Percentiles rank a stretch among this genome's conserved stretches.
These are phyloP conservation scores for Mya arenaria DNA, from an alignment of 1,140 invertebrate species.

Conservation along the genomic window DNA sequence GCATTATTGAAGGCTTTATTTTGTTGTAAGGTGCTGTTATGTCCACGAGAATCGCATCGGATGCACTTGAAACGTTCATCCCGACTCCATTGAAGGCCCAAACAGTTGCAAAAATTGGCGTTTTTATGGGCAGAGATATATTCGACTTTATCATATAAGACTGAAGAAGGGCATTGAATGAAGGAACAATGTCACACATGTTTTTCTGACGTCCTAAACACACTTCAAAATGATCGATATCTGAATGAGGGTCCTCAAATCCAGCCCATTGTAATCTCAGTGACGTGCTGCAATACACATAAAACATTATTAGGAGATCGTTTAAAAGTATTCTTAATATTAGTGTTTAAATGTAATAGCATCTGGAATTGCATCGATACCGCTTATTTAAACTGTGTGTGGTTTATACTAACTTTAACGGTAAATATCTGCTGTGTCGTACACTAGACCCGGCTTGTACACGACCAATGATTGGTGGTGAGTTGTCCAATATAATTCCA, in stretches of 20 bases:
- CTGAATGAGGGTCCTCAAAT: constrained; percentile 56
- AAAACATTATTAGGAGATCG: too few species aligned
- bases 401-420: not conserved
- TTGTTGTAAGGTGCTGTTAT: constrained; percentile 8
- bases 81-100: constrained; percentile 47
- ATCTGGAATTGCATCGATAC: not conserved
- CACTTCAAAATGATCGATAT: constrained; percentile 46
- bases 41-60: constrained; percentile 42
- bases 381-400: not conserved
- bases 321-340: not conserved
- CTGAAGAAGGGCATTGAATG: constrained; percentile 7
- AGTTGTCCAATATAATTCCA: constrained; percentile 26
- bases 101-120: constrained; percentile 42
- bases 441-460: not conserved
- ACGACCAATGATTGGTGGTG: constrained; percentile 24
- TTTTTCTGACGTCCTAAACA: constrained; percentile 28
- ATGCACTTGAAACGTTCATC: constrained; percentile 24
- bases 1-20: not conserved
- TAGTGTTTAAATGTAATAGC: not conserved
- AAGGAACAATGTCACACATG: not conserved
- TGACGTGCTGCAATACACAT: constrained; percentile 29
- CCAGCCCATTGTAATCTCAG: constrained; percentile 37
- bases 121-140: constrained; percentile 29
- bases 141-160: constrained; percentile 6
- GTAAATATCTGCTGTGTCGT: constrained; percentile 1